Base-by-base conservation (phyloP, 2,113 vertebrate species). In the Equus przewalskii region DNA sequence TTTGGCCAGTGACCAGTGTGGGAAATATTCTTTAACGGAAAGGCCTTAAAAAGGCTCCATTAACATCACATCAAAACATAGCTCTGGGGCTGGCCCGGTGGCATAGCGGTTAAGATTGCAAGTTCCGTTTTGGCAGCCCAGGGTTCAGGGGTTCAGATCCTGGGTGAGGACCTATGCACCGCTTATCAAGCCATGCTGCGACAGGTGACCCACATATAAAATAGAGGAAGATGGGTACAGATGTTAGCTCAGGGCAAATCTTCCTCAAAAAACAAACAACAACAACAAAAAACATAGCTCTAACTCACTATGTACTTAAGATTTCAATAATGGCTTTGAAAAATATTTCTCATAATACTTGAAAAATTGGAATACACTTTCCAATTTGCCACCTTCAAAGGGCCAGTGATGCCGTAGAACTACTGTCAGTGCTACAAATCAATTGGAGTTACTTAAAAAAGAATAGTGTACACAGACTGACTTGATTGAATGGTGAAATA, bases 271-370 rank as follows among this genome's bases (percentile, higher is more conserved):
- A 41, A 41, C 36, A 41, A 41, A 41, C 36, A 41, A 41, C 36
- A 41, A 41, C 36, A 41, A 41, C 36, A 41, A 41, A 41, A 73
- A 70, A 72, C 6, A 21, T 9, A 49, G 12, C 22, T 76, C n/a
- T 51, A 62, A 56, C 21, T 69, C 33, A 60, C n/a, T 75, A 22
- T 62, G 28, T 9, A 36, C 78, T 91, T 72, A 80, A 64, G 36
- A 22, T 41, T 72, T 49, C 89, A 92, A 92, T 72, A 80, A 83
- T 51, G 30, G 30, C n/a, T 92, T 65, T 83, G 26, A 78, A 84
- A 92, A 93, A 30, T 44, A 85, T 30, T 89, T 89, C 56, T 92
- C 14, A 49, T 36, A 65, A 67, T 87, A 92, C 69, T 6, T 62
- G 49, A 24, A 44, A 89, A 92, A 56, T 49, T 64, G 9, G 14